These are phyloP conservation scores for Apotomis capreana DNA, from an alignment of 2,888 invertebrate genomes.

Conservation along the genomic window DNA sequence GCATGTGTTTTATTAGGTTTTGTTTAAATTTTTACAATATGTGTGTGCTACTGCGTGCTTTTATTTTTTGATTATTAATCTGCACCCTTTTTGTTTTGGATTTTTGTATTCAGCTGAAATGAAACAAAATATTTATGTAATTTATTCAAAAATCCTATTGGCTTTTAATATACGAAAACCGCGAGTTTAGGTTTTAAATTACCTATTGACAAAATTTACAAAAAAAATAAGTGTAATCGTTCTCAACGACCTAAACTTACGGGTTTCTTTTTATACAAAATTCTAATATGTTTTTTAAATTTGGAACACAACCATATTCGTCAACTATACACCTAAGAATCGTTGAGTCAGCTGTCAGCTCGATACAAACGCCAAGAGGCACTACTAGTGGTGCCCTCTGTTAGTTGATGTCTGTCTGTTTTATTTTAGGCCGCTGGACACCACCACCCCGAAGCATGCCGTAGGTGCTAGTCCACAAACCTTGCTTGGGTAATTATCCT, in stretches of 20 bases:
- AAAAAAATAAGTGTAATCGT: background rate
- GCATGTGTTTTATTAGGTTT: constrained; percentile 24
- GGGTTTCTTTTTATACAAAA: constrained; percentile 22
- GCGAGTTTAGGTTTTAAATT: constrained; percentile 15
- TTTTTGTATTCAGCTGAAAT: constrained; percentile 47
- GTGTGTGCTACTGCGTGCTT: constrained; percentile 44
- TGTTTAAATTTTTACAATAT: background rate
- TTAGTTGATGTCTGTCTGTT: constrained; percentile 81
- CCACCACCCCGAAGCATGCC: constrained; percentile 82
- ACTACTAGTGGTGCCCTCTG: constrained; percentile 57
- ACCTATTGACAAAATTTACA: no score
- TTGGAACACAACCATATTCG: background rate
- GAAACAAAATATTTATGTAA: constrained; percentile 10
- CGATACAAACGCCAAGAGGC: constrained; percentile 56
- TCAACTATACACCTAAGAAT: constrained; percentile 3
- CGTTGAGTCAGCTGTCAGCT: constrained; percentile 47
- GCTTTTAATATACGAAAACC: constrained; percentile 23
- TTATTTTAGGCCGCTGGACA: constrained; percentile 85
- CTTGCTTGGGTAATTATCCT: constrained; percentile 86
- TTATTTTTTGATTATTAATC: constrained; percentile 39
- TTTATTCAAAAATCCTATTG: constrained; percentile 20
- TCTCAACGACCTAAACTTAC: constrained; percentile 13
- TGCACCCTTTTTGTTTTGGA: constrained; percentile 38
- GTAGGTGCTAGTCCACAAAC: constrained; percentile 84
- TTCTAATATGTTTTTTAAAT: constrained; percentile 1